phyloP scores from a whole-genome alignment of 1,140 invertebrate genomes.

The Trichoplusia ni region DNA sequence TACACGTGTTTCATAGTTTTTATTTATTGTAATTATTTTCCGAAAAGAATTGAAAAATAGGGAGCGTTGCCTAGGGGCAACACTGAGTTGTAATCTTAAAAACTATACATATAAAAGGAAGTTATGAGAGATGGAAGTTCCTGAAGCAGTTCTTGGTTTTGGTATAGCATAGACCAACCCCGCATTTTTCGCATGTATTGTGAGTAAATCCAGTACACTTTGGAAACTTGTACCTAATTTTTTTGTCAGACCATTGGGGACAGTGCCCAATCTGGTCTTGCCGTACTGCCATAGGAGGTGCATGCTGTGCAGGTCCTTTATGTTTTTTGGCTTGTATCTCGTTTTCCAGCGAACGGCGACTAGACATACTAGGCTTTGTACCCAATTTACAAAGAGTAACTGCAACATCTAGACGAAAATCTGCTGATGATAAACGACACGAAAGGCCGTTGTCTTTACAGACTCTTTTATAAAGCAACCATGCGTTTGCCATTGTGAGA shows the following conservation, averaged over 20 bases:
- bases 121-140: constrained; percentile 35
- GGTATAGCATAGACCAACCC: constrained; percentile 47
- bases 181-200: constrained; percentile 53
- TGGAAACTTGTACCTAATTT: constrained; percentile 56
- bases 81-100: constrained; percentile 18
- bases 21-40: constrained; percentile 5
- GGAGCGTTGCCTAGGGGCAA: constrained; percentile 21
- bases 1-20: constrained; percentile 20
- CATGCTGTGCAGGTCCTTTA: constrained; percentile 48
- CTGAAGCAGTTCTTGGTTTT: constrained; percentile 55
- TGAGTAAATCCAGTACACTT: constrained; percentile 49
- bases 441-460: constrained; percentile 28
- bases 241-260: constrained; percentile 50
- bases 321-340: constrained; percentile 47
- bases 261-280: constrained; percentile 62
- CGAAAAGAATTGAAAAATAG: constrained; percentile 14
- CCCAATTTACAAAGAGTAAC: constrained; percentile 46
- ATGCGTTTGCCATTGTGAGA: constrained; percentile 50
- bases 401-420: constrained; percentile 47
- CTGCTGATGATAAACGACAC: constrained; percentile 33
- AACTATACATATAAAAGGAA: constrained; percentile 1
- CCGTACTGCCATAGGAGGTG: constrained; percentile 47
- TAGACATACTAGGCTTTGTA: constrained; percentile 32
- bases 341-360: constrained; percentile 38
- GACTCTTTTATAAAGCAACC: constrained; percentile 52